Conservation (phyloP, 2,888 invertebrate genomes). For the Stenolophus ochropezus region DNA sequence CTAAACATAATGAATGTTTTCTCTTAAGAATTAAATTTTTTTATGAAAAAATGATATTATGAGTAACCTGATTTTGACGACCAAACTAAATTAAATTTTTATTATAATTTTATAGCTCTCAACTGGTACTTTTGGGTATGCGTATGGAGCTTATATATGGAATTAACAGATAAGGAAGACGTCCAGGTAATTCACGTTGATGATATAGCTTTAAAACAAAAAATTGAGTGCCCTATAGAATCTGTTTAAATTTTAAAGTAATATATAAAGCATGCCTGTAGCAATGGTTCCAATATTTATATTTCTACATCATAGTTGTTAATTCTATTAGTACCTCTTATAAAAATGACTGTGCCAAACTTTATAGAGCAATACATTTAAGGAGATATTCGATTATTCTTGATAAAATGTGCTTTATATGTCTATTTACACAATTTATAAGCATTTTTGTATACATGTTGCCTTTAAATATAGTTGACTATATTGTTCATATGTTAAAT, state of each 20-base stretch:
- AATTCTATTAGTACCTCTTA: background rate
- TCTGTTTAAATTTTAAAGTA: background rate
- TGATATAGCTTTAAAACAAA: background rate
- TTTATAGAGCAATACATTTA: constrained; percentile 5
- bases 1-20: too few relatives aligned
- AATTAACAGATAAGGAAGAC: background rate
- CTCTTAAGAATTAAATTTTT: too few relatives aligned
- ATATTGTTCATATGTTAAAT: too few relatives aligned
- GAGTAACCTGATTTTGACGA: too few relatives aligned
- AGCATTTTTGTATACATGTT: background rate
- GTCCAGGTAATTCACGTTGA: background rate
- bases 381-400: constrained; percentile 21
- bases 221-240: background rate
- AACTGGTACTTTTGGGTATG: constrained; percentile 49
- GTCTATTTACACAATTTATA: constrained; percentile 16
- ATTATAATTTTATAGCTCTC: constrained; percentile 24
- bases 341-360: background rate
- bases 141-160: constrained; percentile 51
- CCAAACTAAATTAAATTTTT: background rate
- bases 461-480: too few relatives aligned
- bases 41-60: too few relatives aligned
- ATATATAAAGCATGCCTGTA: background rate
- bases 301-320: background rate
- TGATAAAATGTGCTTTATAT: constrained; percentile 39
- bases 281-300: background rate